Evolutionary conservation across 2,113 vertebrate genomes (phyloP).

Genomic region (Lepus americanus): DNA sequence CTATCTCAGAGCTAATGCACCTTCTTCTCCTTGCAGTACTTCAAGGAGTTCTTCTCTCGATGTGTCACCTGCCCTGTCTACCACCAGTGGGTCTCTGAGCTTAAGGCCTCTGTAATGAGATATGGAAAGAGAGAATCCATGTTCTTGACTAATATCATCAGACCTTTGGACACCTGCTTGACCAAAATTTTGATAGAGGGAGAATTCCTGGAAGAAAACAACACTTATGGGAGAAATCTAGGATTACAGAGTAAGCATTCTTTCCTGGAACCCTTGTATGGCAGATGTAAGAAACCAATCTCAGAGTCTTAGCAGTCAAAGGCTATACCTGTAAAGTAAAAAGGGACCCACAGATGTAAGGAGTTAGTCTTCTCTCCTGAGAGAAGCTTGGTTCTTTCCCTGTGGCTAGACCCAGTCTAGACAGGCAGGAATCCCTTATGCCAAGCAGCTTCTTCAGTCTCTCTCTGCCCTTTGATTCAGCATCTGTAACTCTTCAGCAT

Average conservation of each 20-base stretch:
- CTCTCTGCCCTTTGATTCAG: background rate
- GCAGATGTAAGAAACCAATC: background rate
- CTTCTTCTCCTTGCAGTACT: conserved; percentile 64
- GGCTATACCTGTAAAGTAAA: background rate
- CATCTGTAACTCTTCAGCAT: background rate
- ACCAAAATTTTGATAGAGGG: conserved; percentile 35
- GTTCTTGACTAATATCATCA: background rate
- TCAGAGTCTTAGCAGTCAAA: conserved; percentile 11
- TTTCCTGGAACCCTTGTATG: background rate
- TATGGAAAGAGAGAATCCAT: conserved; percentile 16
- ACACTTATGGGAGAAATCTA: background rate
- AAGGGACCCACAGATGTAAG: background rate
- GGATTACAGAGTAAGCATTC: conserved; percentile 56
- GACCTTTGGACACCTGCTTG: conserved; percentile 21
- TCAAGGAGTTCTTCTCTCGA: conserved; percentile 73
- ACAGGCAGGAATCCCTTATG: background rate
- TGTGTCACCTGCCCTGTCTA: conserved; percentile 78
- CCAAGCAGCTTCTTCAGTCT: background rate
- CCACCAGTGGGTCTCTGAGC: conserved; percentile 69
- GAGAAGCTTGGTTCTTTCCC: background rate
- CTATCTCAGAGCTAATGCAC: background rate
- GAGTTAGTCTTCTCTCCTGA: background rate
- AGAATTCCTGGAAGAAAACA: conserved; percentile 40
- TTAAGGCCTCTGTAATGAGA: conserved; percentile 66
- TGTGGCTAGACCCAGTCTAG: background rate